Percentiles rank a stretch among this genome's conserved stretches.
Conservation (phyloP, 2,888 invertebrate genomes). For the Trilocha varians region DNA sequence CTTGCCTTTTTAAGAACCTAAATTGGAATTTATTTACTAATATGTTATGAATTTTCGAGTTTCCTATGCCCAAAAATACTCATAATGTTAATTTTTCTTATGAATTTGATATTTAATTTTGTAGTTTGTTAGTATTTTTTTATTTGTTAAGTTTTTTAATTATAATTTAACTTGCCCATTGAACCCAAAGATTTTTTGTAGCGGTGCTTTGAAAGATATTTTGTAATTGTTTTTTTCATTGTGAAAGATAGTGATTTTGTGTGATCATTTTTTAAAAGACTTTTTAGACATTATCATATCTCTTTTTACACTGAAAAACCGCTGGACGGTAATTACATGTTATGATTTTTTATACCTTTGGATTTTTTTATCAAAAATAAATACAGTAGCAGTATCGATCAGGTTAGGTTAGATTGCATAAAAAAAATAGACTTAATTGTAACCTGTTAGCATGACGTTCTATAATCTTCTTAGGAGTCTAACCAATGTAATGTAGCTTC, state of each 20-base stretch:
- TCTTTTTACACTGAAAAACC: neutral
- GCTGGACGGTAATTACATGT: neutral
- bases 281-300: neutral
- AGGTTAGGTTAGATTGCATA: too few species aligned
- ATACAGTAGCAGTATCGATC: too few species aligned
- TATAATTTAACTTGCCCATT: constrained; percentile 51
- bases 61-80: constrained; percentile 22
- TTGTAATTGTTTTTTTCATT: constrained; percentile 6
- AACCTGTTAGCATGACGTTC: too few species aligned
- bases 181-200: constrained; percentile 51
- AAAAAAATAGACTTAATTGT: too few species aligned
- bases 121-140: constrained; percentile 10
- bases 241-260: neutral
- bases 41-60: neutral
- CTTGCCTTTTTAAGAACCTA: too few species aligned
- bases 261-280: neutral
- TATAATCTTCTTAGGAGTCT: too few species aligned
- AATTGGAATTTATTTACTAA: neutral
- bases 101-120: constrained; percentile 41
- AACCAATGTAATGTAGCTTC: too few species aligned
- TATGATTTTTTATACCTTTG: too few species aligned
- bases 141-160: constrained; percentile 44
- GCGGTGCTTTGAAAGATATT: constrained; percentile 29
- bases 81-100: constrained; percentile 19
- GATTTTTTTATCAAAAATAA: too few species aligned